phyloP scores from a whole-genome alignment of 2,888 invertebrate species.

The Ariolimax columbianus region DNA sequence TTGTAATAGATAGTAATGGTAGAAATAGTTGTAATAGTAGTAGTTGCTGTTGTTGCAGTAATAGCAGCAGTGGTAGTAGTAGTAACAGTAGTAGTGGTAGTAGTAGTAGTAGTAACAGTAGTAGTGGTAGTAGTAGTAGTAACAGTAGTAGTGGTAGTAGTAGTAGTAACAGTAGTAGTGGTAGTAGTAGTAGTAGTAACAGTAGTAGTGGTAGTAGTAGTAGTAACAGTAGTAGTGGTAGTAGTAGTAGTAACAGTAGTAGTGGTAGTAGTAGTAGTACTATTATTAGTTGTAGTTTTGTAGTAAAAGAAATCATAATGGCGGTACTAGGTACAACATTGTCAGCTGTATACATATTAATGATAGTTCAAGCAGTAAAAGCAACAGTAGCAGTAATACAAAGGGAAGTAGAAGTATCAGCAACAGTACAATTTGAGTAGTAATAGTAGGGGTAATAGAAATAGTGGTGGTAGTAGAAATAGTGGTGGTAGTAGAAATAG shows the following conservation, averaged over 20 bases:
- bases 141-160: not conserved
- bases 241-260: not conserved
- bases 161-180: not conserved
- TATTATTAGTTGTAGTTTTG: not conserved
- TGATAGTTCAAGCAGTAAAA: not conserved
- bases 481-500: too few species aligned
- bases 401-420: not conserved
- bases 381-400: not conserved
- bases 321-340: not conserved
- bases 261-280: not conserved
- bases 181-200: not conserved
- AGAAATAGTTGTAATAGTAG: not conserved
- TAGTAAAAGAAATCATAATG: not conserved
- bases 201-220: not conserved
- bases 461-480: too few species aligned
- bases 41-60: not conserved
- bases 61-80: not conserved
- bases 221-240: not conserved
- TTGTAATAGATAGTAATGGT: not conserved
- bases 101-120: not conserved
- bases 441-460: too few species aligned
- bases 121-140: not conserved
- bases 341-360: not conserved
- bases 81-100: not conserved
- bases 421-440: not conserved